These are phyloP conservation scores for Eulimnadia texana DNA, from an alignment of 1,140 invertebrate genomes.

Conservation along the genomic window DNA sequence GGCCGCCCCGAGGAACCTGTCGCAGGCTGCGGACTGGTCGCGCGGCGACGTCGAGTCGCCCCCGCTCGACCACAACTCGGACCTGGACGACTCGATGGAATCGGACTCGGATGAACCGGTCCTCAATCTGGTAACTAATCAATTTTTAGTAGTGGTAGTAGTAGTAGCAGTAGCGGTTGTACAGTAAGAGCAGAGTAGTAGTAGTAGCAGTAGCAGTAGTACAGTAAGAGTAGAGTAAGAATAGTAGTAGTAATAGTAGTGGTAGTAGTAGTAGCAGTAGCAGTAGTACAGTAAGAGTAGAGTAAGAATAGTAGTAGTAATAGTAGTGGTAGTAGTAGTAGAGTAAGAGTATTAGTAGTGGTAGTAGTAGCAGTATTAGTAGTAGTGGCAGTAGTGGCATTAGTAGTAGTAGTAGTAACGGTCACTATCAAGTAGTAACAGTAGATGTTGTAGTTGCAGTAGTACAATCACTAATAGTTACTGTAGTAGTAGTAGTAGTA, in stretches of 20 bases:
- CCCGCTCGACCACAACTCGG: not conserved
- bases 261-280: too few species aligned
- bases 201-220: too few species aligned
- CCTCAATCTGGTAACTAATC: slow-evolving; percentile 34
- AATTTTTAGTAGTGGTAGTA: not conserved
- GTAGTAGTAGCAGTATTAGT: not conserved
- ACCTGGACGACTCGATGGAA: slow-evolving; percentile 35
- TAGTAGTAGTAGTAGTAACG: too few species aligned
- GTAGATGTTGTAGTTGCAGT: too few species aligned
- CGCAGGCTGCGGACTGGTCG: not conserved
- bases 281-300: too few species aligned
- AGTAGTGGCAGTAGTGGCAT: too few species aligned
- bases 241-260: not conserved
- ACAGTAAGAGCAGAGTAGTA: too few species aligned
- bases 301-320: too few species aligned
- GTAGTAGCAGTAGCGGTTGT: not conserved
- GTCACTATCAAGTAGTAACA: too few species aligned
- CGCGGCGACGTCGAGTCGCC: not conserved
- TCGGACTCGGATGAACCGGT: slow-evolving; percentile 37
- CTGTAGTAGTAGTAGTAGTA: not conserved
- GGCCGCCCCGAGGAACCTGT: not conserved
- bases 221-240: too few species aligned
- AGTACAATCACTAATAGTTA: too few species aligned
- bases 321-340: too few species aligned
- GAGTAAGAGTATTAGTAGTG: not conserved